phyloP scores from a whole-genome alignment of 30 jellyfish, hydroid and myxozoan genomes.

The Turritopsis dohrnii region DNA sequence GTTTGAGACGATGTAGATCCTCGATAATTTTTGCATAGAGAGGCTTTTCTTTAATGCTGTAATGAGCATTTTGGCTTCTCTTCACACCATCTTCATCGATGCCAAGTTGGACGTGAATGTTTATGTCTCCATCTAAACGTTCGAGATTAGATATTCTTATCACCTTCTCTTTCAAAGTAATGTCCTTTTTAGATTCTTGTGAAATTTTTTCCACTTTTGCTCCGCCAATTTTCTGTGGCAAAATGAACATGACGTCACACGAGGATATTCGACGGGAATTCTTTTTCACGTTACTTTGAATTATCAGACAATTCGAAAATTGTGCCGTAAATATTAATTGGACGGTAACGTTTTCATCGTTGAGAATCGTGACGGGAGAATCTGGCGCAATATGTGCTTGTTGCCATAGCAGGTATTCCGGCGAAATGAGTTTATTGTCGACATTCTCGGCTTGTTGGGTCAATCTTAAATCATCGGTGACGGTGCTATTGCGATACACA shows the following conservation, averaged over 20 bases:
- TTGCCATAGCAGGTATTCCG: conserved; percentile 40
- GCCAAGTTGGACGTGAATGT: conserved; percentile 59
- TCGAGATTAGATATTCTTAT: conserved; percentile 69
- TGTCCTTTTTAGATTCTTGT: conserved; percentile 27
- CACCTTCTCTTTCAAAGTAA: conserved; percentile 22
- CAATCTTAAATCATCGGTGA: conserved; percentile 61
- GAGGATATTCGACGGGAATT: conserved; percentile 8
- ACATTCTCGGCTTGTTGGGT: conserved; percentile 43
- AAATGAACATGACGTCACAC: conserved; percentile 42
- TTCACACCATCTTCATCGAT: conserved; percentile 33
- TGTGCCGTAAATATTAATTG: conserved; percentile 70
- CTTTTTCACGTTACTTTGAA: conserved; percentile 52
- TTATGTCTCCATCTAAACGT: conserved; percentile 66
- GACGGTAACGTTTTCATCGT: conserved; percentile 46
- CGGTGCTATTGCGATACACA: conserved; percentile 69
- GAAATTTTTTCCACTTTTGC: conserved; percentile 57
- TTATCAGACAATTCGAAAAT: conserved; percentile 69
- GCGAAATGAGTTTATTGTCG: background rate
- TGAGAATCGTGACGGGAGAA: conserved; percentile 68
- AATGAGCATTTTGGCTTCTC: conserved; percentile 43
- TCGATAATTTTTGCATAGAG: conserved; percentile 57
- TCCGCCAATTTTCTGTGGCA: conserved; percentile 83
- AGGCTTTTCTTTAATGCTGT: conserved; percentile 51
- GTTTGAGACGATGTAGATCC: background rate
- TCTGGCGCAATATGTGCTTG: conserved; percentile 68